Percentiles rank a stretch among this genome's conserved stretches.
phyloP scores from a whole-genome alignment of 2,888 invertebrate genomes.

The Tetragonisca angustula region DNA sequence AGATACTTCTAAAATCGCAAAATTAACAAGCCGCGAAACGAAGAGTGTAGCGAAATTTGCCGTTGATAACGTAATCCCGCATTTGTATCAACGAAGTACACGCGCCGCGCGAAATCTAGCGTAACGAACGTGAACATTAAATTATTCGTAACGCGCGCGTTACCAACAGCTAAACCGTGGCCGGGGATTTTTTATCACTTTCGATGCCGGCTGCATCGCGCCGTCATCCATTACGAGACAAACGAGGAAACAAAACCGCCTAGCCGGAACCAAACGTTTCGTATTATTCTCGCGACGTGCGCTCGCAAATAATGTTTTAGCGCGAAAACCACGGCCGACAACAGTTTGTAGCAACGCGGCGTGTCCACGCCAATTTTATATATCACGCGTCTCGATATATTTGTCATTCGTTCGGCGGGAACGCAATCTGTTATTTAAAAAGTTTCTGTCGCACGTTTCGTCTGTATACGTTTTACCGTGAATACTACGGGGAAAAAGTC shows the following conservation, averaged over 20 bases:
- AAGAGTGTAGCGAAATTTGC: not conserved
- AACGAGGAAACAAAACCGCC: conserved; percentile 11
- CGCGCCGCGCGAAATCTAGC: not conserved
- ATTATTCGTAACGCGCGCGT: conserved; percentile 1
- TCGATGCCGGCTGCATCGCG: conserved; percentile 6
- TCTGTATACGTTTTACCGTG: not conserved
- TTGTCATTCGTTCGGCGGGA: not conserved
- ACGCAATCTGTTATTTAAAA: not conserved
- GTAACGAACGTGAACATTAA: conserved; percentile 16
- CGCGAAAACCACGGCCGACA: not conserved
- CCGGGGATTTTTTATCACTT: conserved; percentile 29
- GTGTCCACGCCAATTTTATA: not conserved
- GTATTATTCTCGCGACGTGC: conserved; percentile 11
- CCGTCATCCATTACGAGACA: conserved; percentile 10
- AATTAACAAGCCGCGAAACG: not conserved
- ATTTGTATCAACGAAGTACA: not conserved
- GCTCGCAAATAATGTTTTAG: conserved; percentile 23
- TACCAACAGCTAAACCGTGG: not conserved
- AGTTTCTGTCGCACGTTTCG: not conserved
- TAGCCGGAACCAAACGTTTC: not conserved
- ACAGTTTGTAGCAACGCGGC: not conserved
- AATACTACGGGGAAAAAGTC: not conserved
- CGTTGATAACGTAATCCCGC: not conserved
- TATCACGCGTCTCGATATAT: not conserved
- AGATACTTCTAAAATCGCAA: not conserved